Base-by-base conservation (phyloP, 2,113 vertebrate genomes). In the Takifugu bimaculatus region DNA sequence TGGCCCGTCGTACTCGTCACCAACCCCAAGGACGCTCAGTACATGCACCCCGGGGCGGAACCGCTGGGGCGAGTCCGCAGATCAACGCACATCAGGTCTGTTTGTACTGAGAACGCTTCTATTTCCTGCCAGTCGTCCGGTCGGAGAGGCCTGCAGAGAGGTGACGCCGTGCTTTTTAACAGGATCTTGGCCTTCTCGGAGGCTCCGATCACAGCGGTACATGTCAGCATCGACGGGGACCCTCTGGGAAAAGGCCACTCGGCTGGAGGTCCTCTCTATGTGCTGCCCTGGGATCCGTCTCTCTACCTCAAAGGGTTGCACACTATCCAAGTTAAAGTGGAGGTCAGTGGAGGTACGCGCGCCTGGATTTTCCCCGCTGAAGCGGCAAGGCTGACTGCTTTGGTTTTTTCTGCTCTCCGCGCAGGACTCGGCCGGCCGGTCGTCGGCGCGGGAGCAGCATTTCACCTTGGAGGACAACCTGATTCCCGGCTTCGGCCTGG, bases 1-100 rank as follows among this genome's bases (percentile, higher is more conserved):
- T 99, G 97, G 97, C 97, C 97, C 13, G 93, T 89, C 1, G 83
- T 97, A 74, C 90, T 99, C 65, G 93, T 99, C 85, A 99, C 97
- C 67, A 98, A 98, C 83, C 97, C 97, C 66, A 99, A 99, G 68
- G 89, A 95, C 12, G 90, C 91, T 0, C 94, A 94, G 59, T 98
- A 98, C 73, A 90, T 93, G 53, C 94, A 93, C 55, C 90, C 93
- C 12, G 78, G 86, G 52, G 89, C 91, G 80, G 96, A 99, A 80
- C 94, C 96, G 2, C 70, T 97, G 59, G 89, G 85, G 26, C 94
- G 87, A 29, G 93, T 98, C 57, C 84, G 81, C 66, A 63, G 87
- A 67, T 98, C 97, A 9, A 97, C 95, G 35, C 95, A 98, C 72
- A 93, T 99, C 88, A 95, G 96, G 97, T 99, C n/a, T 72, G 15